These are phyloP conservation scores for Saxidomus purpurata DNA, from an alignment of 1,140 invertebrate genomes.

Conservation along the genomic window DNA sequence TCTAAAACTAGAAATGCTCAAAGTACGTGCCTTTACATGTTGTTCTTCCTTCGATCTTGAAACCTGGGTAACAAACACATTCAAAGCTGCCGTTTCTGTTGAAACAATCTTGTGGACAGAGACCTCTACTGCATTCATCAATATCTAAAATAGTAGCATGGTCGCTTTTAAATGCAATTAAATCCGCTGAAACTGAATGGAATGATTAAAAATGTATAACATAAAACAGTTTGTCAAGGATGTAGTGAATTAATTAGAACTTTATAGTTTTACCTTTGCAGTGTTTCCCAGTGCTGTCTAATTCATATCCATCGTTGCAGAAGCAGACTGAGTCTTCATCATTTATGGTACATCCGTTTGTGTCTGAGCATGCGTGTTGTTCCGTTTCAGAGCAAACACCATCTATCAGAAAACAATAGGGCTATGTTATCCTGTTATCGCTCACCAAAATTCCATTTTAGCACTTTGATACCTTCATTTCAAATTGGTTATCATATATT, in stretches of 20 bases:
- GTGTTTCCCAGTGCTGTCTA: neutral
- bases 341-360: neutral
- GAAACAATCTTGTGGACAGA: neutral
- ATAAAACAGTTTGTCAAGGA: neutral
- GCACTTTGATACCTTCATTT: too few relatives aligned
- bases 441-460: too few relatives aligned
- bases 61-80: conserved; percentile 27
- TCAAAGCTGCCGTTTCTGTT: conserved; percentile 34
- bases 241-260: too few relatives aligned
- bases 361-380: neutral
- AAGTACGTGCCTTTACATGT: conserved; percentile 8
- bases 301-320: neutral
- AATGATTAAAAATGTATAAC: neutral
- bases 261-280: neutral
- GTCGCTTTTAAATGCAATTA: too few relatives aligned
- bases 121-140: neutral
- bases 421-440: too few relatives aligned
- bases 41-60: neutral
- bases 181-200: too few relatives aligned
- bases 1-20: too few relatives aligned
- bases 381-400: neutral
- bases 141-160: neutral
- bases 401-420: neutral
- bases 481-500: too few relatives aligned
- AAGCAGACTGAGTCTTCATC: neutral